These are phyloP conservation scores for Scaptomyza polygonia DNA, from an alignment of 2,888 invertebrate species.

Conservation along the genomic window DNA sequence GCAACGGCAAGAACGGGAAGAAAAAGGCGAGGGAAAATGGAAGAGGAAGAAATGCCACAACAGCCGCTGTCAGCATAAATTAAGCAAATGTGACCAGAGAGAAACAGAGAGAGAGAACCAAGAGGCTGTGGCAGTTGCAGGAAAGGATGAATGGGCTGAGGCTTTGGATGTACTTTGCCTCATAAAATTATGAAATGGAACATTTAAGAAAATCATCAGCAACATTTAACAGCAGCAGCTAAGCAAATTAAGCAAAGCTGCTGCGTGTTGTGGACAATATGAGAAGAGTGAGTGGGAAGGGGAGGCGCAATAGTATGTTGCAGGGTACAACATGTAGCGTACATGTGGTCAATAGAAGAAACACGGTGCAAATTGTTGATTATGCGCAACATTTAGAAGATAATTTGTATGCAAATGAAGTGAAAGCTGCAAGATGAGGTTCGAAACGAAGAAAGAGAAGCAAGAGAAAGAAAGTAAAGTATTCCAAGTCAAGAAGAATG, in stretches of 20 bases:
- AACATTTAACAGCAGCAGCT: conserved; percentile 55
- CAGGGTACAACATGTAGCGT: conserved; percentile 22
- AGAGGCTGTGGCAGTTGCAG: not conserved
- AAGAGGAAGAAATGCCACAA: conserved; percentile 8
- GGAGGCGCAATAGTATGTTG: conserved; percentile 1
- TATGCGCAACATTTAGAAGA: conserved; percentile 52
- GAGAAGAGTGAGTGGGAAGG: no score
- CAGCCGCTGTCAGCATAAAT: conserved; percentile 66
- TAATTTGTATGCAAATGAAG: conserved; percentile 69
- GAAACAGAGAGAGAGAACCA: conserved; percentile 6
- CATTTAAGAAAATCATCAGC: conserved; percentile 71
- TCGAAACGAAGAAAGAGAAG: not conserved
- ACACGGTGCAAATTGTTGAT: conserved; percentile 43
- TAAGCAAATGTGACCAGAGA: conserved; percentile 54
- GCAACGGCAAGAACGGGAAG: conserved; percentile 18
- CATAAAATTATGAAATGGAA: conserved; percentile 65
- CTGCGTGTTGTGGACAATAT: not conserved
- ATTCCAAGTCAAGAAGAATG: no score
- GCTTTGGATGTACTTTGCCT: conserved; percentile 35
- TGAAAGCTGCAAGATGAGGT: conserved; percentile 36
- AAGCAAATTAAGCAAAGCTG: conserved; percentile 28
- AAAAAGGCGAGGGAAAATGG: not conserved
- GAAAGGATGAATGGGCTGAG: not conserved
- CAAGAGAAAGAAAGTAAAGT: not conserved
- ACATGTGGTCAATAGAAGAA: conserved; percentile 56